phyloP scores from a whole-genome alignment of 92 coral and sea anemone species.

The Pocillopora meandrina region DNA sequence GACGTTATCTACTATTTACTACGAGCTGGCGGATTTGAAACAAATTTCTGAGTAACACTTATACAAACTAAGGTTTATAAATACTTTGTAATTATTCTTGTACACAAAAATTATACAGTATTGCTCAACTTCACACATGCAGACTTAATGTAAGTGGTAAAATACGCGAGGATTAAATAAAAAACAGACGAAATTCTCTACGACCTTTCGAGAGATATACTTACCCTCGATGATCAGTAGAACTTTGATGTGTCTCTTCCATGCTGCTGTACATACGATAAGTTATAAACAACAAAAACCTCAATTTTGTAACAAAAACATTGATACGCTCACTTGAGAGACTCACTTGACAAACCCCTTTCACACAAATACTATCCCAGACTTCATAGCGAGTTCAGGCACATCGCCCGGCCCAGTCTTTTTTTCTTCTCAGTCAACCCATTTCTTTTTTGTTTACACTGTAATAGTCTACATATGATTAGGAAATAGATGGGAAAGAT shows the following conservation, averaged over 20 bases:
- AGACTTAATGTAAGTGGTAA: neutral
- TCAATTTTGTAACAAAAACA: neutral
- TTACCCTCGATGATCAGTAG: conserved; percentile 46
- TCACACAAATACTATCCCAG: conserved; percentile 23
- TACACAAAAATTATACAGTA: too few relatives aligned
- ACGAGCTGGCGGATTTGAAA: too few relatives aligned
- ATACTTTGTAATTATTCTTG: too few relatives aligned
- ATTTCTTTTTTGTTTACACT: neutral
- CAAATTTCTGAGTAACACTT: too few relatives aligned
- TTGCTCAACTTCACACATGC: neutral
- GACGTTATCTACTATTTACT: too few relatives aligned
- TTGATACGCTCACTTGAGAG: neutral
- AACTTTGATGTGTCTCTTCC: conserved; percentile 18
- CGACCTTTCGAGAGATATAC: neutral
- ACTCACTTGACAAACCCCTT: neutral
- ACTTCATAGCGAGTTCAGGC: neutral
- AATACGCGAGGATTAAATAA: neutral
- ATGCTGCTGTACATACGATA: neutral
- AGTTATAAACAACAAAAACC: neutral
- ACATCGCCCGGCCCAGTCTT: conserved; percentile 9
- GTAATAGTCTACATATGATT: too few relatives aligned
- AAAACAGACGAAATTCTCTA: neutral
- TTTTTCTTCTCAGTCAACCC: neutral
- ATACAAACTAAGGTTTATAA: too few relatives aligned
- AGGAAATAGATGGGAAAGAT: too few relatives aligned